A percentile compares a stretch with the other conserved stretches of the same genome.
Evolutionary conservation across 2,113 vertebrate genomes (phyloP).

Genomic region (Centropus unirufus): DNA sequence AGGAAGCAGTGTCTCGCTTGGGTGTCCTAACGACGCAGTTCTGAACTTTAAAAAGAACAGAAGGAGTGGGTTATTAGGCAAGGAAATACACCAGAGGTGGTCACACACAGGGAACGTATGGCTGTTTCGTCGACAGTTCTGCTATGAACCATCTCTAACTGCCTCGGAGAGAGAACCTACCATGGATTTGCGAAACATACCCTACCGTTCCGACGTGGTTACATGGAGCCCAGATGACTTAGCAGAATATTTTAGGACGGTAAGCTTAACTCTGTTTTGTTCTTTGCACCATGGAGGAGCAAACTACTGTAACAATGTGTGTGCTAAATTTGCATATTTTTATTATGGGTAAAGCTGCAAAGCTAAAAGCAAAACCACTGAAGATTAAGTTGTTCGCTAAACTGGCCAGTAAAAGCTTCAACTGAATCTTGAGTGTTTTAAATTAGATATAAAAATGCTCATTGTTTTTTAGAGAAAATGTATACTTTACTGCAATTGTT

Average conservation of each 20-base stretch:
- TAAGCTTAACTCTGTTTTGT: constrained; percentile 32
- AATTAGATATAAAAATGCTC: not conserved
- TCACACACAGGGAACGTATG: not conserved
- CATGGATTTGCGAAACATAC: constrained; percentile 84
- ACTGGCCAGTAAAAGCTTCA: not conserved
- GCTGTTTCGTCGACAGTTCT: not conserved
- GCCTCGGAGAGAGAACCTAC: not conserved
- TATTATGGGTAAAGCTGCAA: not conserved
- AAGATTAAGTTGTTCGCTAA: not conserved
- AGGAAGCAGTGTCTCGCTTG: constrained; percentile 71
- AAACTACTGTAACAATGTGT: not conserved
- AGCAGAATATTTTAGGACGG: constrained; percentile 84
- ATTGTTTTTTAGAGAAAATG: not conserved
- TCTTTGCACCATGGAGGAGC: not conserved
- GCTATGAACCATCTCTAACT: not conserved
- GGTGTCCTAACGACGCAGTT: not conserved
- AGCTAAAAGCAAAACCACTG: not conserved
- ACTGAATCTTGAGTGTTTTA: not conserved
- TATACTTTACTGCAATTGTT: not conserved
- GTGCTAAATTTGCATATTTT: not conserved
- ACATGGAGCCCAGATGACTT: constrained; percentile 83
- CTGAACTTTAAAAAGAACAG: not conserved
- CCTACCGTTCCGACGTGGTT: constrained; percentile 83
- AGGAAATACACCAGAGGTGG: not conserved
- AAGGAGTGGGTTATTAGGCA: not conserved